Conservation (phyloP, 2,888 invertebrate genomes). For the Cephus pygmeus region DNA sequence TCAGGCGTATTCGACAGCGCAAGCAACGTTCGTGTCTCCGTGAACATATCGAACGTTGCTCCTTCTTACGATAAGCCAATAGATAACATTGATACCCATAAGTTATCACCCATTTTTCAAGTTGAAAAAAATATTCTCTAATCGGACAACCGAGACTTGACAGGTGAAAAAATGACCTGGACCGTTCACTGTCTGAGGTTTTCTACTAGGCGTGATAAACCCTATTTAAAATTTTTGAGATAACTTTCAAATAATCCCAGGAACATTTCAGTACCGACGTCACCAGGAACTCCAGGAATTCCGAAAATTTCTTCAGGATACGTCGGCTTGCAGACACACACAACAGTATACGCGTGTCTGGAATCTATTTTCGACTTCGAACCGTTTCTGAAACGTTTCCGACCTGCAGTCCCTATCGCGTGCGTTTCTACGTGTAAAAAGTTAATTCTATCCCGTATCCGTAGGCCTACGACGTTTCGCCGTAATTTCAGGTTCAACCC, state of each 20-base stretch:
- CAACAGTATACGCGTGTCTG: not conserved
- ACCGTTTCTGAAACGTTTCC: not conserved
- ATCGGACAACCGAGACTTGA: not conserved
- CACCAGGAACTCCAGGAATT: slow-evolving; percentile 17
- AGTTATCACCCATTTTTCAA: not conserved
- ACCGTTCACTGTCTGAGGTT: not conserved
- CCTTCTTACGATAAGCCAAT: not conserved
- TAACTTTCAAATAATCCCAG: not conserved
- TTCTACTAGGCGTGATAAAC: not conserved
- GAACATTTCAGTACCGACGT: not conserved
- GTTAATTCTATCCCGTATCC: not conserved
- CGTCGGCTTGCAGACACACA: not conserved
- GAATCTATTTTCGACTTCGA: not conserved
- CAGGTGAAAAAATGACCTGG: not conserved
- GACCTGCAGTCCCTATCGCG: not conserved
- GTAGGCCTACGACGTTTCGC: not conserved
- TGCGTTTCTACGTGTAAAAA: not conserved
- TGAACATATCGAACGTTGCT: not conserved
- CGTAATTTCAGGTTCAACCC: not conserved
- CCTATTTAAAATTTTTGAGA: not conserved
- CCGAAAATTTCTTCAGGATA: slow-evolving; percentile 29
- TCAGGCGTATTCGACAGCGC: not conserved
- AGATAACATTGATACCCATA: too few species aligned
- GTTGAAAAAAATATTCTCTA: not conserved
- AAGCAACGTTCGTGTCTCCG: not conserved